Percentiles rank a stretch among this genome's conserved stretches.
These are phyloP conservation scores for Drosophila equinoxialis DNA, from an alignment of 1,140 invertebrate genomes.

Conservation along the genomic window DNA sequence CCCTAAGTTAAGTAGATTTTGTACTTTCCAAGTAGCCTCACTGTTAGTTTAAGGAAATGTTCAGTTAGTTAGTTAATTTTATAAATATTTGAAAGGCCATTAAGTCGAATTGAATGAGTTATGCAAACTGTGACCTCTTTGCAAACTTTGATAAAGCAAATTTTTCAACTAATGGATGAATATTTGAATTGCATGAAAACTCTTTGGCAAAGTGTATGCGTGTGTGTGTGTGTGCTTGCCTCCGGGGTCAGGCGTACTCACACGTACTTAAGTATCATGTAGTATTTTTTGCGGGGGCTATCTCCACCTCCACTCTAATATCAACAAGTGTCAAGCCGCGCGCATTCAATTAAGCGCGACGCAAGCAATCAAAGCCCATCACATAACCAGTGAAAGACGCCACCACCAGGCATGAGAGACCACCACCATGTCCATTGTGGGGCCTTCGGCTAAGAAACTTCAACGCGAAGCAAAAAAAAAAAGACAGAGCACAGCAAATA, in stretches of 20 bases:
- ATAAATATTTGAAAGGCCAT: too few species aligned
- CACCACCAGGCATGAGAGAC: conserved; percentile 20
- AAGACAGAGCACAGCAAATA: conserved; percentile 32
- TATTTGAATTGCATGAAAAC: neutral
- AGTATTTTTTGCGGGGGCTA: conserved; percentile 2
- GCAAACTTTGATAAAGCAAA: conserved; percentile 1
- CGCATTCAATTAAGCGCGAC: conserved; percentile 58
- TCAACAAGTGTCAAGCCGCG: conserved; percentile 61
- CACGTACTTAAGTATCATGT: too few species aligned
- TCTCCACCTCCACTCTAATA: conserved; percentile 8
- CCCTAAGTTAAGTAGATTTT: too few species aligned
- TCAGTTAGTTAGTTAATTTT: too few species aligned
- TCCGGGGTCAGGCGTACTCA: neutral
- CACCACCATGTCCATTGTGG: conserved; percentile 22
- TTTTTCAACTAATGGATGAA: neutral
- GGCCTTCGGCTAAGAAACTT: neutral
- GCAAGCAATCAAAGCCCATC: conserved; percentile 64
- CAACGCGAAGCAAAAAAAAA: neutral
- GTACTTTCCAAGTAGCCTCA: too few species aligned
- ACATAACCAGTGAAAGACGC: conserved; percentile 3
- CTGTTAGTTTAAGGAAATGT: too few species aligned
- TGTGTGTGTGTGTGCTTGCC: neutral
- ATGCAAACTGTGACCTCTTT: neutral
- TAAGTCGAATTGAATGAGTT: too few species aligned
- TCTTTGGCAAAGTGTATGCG: neutral